phyloP scores from a whole-genome alignment of 2,797 vertebrate genomes.

The Acrossocheilus wenchowensis region DNA sequence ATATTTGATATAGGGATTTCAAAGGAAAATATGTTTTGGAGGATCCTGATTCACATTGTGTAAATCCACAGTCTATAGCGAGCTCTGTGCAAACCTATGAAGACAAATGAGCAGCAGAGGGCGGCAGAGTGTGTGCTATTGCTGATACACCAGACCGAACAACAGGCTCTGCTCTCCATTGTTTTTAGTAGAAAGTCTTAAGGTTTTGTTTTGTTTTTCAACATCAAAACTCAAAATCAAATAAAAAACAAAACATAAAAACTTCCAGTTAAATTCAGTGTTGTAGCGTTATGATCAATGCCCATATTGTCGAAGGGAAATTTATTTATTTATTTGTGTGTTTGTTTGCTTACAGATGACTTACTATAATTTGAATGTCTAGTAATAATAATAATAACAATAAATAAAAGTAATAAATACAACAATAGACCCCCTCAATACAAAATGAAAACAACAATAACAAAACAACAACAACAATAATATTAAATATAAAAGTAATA shows the following conservation, averaged over 20 bases:
- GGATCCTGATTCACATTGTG: not conserved
- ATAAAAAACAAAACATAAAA: not conserved
- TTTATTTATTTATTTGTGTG: not conserved
- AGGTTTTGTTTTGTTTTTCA: not conserved
- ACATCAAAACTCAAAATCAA: no score
- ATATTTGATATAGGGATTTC: slow-evolving; percentile 2
- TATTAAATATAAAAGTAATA: not conserved
- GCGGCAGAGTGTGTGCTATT: slow-evolving; percentile 47
- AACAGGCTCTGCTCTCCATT: not conserved
- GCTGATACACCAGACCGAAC: not conserved
- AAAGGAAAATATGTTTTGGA: not conserved
- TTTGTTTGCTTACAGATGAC: not conserved
- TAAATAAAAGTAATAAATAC: not conserved
- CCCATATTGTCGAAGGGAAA: not conserved
- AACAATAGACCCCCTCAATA: not conserved
- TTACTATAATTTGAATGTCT: not conserved
- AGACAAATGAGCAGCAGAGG: slow-evolving; percentile 45
- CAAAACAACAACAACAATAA: not conserved
- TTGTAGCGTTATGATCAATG: not conserved
- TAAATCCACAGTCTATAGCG: not conserved
- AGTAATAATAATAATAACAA: not conserved
- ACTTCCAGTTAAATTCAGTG: not conserved
- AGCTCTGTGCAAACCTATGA: not conserved
- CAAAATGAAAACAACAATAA: not conserved
- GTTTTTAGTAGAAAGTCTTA: not conserved